Evolutionary conservation across 2,113 vertebrate species (phyloP), one percentile per base, ranked within the genome.

Genomic region (Microtus oregoni): DNA sequence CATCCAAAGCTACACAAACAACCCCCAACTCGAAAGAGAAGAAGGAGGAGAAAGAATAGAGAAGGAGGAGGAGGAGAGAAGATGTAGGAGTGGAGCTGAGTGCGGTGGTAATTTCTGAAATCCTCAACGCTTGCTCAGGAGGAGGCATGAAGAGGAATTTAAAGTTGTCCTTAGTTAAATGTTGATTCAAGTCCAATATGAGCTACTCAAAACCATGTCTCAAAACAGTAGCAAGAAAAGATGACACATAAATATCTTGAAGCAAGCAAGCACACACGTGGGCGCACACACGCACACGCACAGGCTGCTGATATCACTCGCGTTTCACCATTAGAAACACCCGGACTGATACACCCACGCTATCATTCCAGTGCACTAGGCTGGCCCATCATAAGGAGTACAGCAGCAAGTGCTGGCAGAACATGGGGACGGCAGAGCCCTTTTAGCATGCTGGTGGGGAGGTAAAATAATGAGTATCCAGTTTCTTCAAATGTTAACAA

Each of bases 341-440:
- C 61, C 82, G 70, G 68, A 87, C 9, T 50, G 44, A 52, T 32
- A 52, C 32, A 52, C 20, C 67, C 85, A n/a, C 3, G 47, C 12
- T n/a, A 24, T 70, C 30, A 15, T 32, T 72, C 17, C 86, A 52
- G 24, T 7, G 30, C 44, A 55, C 20, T 4, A 63, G 15, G 38
- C 13, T 44, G 38, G 52, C 14, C 55, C 3, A 15, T 41, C n/a
- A 30, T 58, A 30, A 55, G 47, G 7, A 41, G 26, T 17, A 75
- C 32, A 89, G 19, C 0, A 10, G 19, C 1, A 15, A 19, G 73
- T 5, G 2, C 22, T 9, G 73, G 0, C n/a, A 14, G 61, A 41
- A 0, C 0, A 0, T 7, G 47, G 78, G 7, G 0, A n/a, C 22
- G 5, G 0, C 19, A 70, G 67, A 1, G 17, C 12, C 73, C 17